Conservation (phyloP, 2,797 vertebrate genomes). For the Phrynocephalus vlangalii region DNA sequence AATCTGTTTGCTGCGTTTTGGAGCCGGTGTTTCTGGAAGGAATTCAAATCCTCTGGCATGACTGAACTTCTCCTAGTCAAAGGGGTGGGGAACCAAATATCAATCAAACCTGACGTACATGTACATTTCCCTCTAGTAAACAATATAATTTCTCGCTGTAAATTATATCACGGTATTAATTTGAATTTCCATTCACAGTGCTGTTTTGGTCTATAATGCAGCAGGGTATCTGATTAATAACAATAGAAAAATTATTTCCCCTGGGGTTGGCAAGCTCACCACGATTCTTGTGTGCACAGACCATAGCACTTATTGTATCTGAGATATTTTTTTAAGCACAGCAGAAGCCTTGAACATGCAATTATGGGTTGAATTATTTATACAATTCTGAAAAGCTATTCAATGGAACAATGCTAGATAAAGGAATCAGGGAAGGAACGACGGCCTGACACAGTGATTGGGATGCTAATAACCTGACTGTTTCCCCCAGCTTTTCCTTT, state of each 20-base stretch:
- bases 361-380: conserved; percentile 68
- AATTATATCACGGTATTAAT: conserved; percentile 35
- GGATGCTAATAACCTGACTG: conserved; percentile 38
- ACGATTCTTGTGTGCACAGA: conserved; percentile 41
- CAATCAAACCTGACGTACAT: conserved; percentile 35
- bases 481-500: conserved; percentile 34
- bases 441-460: conserved; percentile 43
- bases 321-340: conserved; percentile 19
- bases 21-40: too few relatives aligned
- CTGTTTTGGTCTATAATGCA: conserved; percentile 29
- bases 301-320: conserved; percentile 37
- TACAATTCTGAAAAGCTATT: conserved; percentile 54
- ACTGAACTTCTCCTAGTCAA: conserved; percentile 6
- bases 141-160: conserved; percentile 34
- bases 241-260: conserved; percentile 45
- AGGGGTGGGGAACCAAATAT: background rate
- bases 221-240: conserved; percentile 50
- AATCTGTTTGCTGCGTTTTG: too few relatives aligned
- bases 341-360: conserved; percentile 42
- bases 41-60: too few relatives aligned
- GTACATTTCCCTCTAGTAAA: conserved; percentile 40
- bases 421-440: conserved; percentile 51
- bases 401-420: conserved; percentile 21
- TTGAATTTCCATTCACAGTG: conserved; percentile 47
- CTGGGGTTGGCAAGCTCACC: conserved; percentile 27